Evolutionary conservation across 2,797 vertebrate genomes (phyloP), one percentile per base, ranked within the genome.

Genomic region (Microctenopoma steveboyesi): DNA sequence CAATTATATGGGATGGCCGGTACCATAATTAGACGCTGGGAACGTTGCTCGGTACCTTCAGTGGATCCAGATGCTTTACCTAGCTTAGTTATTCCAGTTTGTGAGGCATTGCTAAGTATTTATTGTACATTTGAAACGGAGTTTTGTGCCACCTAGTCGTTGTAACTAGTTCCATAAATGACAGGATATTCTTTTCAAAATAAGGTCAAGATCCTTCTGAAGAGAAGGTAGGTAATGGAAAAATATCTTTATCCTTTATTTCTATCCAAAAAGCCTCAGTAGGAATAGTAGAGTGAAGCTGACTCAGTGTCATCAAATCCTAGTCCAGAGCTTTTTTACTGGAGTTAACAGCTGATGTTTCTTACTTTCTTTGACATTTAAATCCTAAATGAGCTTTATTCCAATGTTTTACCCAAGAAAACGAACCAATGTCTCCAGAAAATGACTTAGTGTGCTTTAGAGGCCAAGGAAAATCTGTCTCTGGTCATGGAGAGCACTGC

Each of bases 301-400:
- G 54, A 67, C 59, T 68, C 73, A 50, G 10, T 77, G 81, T 61
- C 79, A 55, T 74, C 66, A 67, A 69, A 69, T 48, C 50, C 7
- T 18, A 39, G 56, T 83, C 55, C 49, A 69, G 28, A 46, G 56
- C 51, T 75, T 56, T 56, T 81, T 86, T 80, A 40, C 12, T 40
- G 12, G 4, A 72, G 72, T 61, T 69, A 65, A 18, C n/a, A 46
- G 57, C 72, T 74, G 39, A 70, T 76, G 62, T 49, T 76, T 74
- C 76, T 85, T 72, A 84, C 61, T 81, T 76, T 84, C 62, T 87
- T 85, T 90, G 74, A 84, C 76, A 55, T 84, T 87, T 86, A 62
- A 56, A 65, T 84, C 72, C 74, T 56, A 81, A 84, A 83, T 79
- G 61, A 77, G 74, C 57, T 74, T 72, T 18, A 68, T 54, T 70